Evolutionary conservation across 2,113 vertebrate genomes (phyloP).

Genomic region (Zosterops japonicus): DNA sequence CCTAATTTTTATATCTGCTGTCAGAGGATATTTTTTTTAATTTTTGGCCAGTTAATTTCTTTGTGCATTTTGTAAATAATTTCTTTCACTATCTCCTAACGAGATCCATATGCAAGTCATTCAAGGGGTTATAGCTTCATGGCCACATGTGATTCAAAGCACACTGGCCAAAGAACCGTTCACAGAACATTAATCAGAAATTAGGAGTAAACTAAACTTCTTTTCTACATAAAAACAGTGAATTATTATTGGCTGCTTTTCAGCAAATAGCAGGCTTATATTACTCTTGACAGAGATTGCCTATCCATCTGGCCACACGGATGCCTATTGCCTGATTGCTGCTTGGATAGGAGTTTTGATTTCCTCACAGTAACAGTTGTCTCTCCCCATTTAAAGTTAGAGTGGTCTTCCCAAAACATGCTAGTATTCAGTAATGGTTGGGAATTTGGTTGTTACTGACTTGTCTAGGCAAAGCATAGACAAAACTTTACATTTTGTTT

Average conservation of each 20-base stretch:
- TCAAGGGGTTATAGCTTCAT: conserved; percentile 3
- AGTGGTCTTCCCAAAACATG: neutral
- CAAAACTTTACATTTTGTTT: neutral
- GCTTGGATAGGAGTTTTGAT: conserved; percentile 1
- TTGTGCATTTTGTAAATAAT: conserved; percentile 26
- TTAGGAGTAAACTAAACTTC: conserved; percentile 23
- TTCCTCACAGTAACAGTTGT: neutral
- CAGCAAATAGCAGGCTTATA: conserved; percentile 46
- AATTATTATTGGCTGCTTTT: conserved; percentile 52
- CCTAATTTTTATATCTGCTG: neutral
- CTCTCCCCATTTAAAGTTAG: neutral
- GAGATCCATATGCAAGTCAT: conserved; percentile 12
- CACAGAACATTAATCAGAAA: conserved; percentile 49
- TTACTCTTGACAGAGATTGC: conserved; percentile 38
- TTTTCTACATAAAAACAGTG: conserved; percentile 4
- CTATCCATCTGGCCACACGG: conserved; percentile 37
- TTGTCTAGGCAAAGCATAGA: neutral
- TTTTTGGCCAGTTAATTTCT: neutral
- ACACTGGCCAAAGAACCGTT: neutral
- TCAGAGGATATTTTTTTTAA: neutral
- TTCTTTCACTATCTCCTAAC: conserved; percentile 2
- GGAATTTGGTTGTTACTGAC: neutral
- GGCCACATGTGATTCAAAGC: neutral
- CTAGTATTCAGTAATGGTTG: neutral
- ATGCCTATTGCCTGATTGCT: neutral